Base-by-base conservation (phyloP, 2,113 vertebrate genomes). In the Sakesphorus luctuosus region DNA sequence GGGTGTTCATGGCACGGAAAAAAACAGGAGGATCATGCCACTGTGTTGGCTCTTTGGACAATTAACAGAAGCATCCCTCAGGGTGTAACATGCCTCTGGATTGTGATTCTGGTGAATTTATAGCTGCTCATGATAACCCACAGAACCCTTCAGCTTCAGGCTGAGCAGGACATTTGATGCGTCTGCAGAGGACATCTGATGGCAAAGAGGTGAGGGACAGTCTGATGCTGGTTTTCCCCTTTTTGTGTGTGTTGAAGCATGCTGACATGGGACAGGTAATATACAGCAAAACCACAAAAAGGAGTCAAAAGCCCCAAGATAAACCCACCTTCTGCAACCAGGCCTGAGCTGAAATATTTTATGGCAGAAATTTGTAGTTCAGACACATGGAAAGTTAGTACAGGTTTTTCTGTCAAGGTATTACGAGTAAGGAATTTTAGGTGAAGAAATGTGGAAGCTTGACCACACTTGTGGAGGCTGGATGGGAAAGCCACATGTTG, bases 11-110 rank as follows among this genome's bases (percentile, higher is more conserved):
- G 2, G 12, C n/a, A 36, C n/a, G 36, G 46, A 44, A 63, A 77
- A 63, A 89, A n/a, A 2, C 18, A 12, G 12, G 5, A 18, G 33
- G 24, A 43, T 44, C 0, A 0, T 44, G 35, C 18, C 0, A 1
- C 28, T 55, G 12, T 21, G 28, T 13, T 5, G 2, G 10, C 13
- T 12, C 44, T 58, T n/a, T 23, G 25, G 49, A 24, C 20, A 49
- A 55, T 2, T 18, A 86, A 52, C 31, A 18, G 44, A 87, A 36
- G 62, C 29, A 78, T 10, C 29, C 63, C 28, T 79, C 23, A 29
- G 28, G 13, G 29, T 40, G 28, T 40, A 43, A 55, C 0, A 0
- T 24, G 36, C 12, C 31, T 43, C 73, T 49, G 40, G 44, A 50
- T 19, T 56, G 55, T 26, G 44, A 69, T 63, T 92, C 46, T 52